Percentiles rank a stretch among this genome's conserved stretches.
Conservation (phyloP, 37 sponge, comb jelly and placozoan species). For the Haliclona indistincta region DNA sequence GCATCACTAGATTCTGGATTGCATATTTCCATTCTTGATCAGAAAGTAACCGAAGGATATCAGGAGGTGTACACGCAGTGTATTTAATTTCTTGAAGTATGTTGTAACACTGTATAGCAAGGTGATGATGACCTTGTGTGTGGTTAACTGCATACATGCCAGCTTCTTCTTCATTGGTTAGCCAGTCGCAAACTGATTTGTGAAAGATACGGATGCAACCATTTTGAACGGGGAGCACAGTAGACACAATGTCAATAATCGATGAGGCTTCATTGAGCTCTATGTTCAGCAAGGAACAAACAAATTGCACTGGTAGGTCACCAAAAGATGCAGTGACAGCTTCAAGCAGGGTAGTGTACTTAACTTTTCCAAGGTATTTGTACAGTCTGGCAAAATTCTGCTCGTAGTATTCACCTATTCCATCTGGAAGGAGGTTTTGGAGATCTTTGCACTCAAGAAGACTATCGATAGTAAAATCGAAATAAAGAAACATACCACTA, state of each 20-base stretch:
- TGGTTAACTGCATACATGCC: not conserved
- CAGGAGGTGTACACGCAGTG: not conserved
- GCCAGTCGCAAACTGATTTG: conserved; percentile 39
- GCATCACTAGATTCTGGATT: conserved; percentile 4
- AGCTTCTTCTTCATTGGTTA: conserved; percentile 21
- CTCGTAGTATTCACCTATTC: conserved; percentile 52
- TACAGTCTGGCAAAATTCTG: conserved; percentile 20
- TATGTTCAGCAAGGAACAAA: not conserved
- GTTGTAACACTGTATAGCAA: not conserved
- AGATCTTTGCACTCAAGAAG: conserved; percentile 1
- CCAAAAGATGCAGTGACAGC: conserved; percentile 9
- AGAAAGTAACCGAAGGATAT: too few species aligned
- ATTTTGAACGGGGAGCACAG: conserved; percentile 17
- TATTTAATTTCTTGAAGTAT: conserved; percentile 5
- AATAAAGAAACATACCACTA: conserved; percentile 49
- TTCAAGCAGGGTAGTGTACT: conserved; percentile 14
- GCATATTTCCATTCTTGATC: not conserved
- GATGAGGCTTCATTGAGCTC: not conserved
- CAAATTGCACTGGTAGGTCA: conserved; percentile 6
- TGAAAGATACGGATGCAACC: conserved; percentile 19
- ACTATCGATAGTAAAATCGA: conserved; percentile 32
- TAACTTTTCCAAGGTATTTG: not conserved
- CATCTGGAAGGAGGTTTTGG: conserved; percentile 39
- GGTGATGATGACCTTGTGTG: not conserved
- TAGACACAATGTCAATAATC: not conserved